Conservation (phyloP, 2,888 invertebrate species). For the Urechis unicinctus region DNA sequence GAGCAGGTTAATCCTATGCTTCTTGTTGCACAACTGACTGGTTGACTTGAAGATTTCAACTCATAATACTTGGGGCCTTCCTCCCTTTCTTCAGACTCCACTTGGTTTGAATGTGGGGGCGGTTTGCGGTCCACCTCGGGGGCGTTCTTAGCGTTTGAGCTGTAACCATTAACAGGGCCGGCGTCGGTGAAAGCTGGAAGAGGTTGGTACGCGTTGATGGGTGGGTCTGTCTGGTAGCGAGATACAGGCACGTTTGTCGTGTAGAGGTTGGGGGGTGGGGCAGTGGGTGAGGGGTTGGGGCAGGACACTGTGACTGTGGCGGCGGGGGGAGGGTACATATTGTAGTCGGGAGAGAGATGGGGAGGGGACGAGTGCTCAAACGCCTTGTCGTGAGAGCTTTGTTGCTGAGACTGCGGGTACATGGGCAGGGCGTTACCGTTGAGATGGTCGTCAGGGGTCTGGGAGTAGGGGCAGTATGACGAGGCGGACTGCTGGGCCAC, state of each 20-base stretch:
- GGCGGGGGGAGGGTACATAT: not conserved
- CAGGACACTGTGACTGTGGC: not conserved
- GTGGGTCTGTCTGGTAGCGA: not conserved
- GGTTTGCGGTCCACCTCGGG: too few species aligned
- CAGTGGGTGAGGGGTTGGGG: not conserved
- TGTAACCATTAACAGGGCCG: too few species aligned
- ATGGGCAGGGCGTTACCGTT: not conserved
- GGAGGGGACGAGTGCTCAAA: too few species aligned
- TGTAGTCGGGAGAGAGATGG: not conserved
- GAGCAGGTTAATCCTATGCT: not conserved
- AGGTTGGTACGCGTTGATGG: not conserved
- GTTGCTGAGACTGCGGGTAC: too few species aligned
- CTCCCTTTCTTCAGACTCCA: not conserved
- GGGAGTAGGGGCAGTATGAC: not conserved
- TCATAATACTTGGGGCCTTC: constrained; percentile 8
- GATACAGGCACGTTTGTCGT: not conserved
- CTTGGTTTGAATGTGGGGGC: not conserved
- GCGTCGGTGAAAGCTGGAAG: not conserved
- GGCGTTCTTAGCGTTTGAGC: too few species aligned
- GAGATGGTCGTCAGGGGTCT: not conserved
- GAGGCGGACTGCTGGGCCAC: not conserved
- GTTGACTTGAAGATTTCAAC: constrained; percentile 3
- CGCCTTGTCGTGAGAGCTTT: too few species aligned
- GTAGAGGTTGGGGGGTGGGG: not conserved
- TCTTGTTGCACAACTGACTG: not conserved